Evolutionary conservation across 2,888 invertebrate genomes (phyloP), one percentile per base, ranked within the genome.

Genomic region (Machimus rusticus): DNA sequence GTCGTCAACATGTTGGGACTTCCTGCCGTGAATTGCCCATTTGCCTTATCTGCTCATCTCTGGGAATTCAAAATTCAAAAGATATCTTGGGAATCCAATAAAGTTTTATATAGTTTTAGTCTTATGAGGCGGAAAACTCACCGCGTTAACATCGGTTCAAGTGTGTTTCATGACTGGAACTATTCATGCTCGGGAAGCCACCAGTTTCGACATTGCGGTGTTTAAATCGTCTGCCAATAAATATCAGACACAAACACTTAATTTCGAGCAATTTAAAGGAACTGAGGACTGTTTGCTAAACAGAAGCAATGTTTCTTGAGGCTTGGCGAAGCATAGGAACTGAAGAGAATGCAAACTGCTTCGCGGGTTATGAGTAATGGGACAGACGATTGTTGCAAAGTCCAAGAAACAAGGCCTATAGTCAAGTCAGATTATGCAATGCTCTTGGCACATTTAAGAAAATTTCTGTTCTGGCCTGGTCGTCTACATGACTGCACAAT

Each of bases 401-500:
- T 78, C 37, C 43, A 78, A 78, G 78, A 78, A 78, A 78, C 39
- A 43, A 78, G 78, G 78, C 78, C 78, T 43, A 78, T 43, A 78
- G 19, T 19, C 78, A 46, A 78, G 46, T 43, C 12, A 28, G 12
- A 39, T 78, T 78, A 78, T 78, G 78, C 43, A 78, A 78, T 8
- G 78, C 37, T 78, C 78, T 78, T 78, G 78, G 78, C 78, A 78
- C 43, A 43, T 78, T 78, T 66, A 28, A 66, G 66, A 66, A 66
- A 66, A 66, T 66, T 12, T 66, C 66, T 66, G 66, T 66, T 66
- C 66, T 66, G 66, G 12, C 66, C 66, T 28, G 12, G 9, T 28
- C 66, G 66, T 66, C 19, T 66, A 66, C 66, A 66, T 66, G 66
- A 19, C 66, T 66, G 66, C 66, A 66, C 66, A 66, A 66, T 66